phyloP scores from a whole-genome alignment of 1,140 invertebrate genomes.

The Drosophila ercepeae region DNA sequence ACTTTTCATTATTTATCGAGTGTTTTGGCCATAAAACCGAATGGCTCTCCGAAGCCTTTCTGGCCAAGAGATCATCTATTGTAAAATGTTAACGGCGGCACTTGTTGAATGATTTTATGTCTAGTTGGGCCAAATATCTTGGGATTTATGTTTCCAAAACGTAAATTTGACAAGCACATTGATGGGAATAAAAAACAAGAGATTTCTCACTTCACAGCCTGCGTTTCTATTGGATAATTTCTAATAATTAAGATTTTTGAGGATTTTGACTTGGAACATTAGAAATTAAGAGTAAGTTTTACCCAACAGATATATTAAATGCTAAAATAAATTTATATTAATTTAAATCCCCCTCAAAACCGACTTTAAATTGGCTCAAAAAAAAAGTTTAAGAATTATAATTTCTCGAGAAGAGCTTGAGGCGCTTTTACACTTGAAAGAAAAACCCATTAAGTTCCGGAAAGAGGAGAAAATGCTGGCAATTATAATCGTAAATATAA shows the following conservation, averaged over 20 bases:
- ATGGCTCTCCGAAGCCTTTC: slow-evolving; percentile 7
- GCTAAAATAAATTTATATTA: no score
- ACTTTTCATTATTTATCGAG: slow-evolving; percentile 65
- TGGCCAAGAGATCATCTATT: slow-evolving; percentile 24
- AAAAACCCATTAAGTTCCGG: not conserved
- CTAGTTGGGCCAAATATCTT: not conserved
- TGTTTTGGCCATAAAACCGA: slow-evolving; percentile 32
- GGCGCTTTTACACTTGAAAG: slow-evolving; percentile 1
- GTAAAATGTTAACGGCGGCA: slow-evolving; percentile 14
- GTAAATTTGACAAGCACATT: not conserved
- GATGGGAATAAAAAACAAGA: not conserved
- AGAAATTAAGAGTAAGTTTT: no score
- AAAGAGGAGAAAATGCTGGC: slow-evolving; percentile 8
- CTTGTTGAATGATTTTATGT: slow-evolving; percentile 9
- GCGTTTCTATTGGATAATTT: no score
- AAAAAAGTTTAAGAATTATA: no score
- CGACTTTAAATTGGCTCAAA: no score
- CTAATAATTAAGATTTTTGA: not conserved
- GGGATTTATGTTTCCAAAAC: not conserved
- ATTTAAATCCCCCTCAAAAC: no score
- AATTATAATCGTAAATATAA: slow-evolving; percentile 51
- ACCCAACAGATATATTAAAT: no score
- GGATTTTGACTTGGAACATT: no score
- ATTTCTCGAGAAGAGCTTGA: no score
- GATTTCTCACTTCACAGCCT: not conserved